These are phyloP conservation scores for Drosophila ironensis DNA, from an alignment of 1,140 invertebrate species.

Conservation along the genomic window DNA sequence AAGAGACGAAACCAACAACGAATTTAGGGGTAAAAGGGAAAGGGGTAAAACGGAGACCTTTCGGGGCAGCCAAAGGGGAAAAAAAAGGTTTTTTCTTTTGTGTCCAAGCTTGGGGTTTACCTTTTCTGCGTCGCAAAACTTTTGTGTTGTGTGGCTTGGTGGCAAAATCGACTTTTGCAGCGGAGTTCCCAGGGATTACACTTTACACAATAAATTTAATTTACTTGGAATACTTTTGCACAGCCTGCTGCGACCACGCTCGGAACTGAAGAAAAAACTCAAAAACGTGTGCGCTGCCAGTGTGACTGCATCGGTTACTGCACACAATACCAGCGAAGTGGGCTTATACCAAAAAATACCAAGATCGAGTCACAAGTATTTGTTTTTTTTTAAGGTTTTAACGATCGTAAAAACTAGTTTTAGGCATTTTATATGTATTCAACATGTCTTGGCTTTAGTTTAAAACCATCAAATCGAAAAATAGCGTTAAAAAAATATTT, in stretches of 20 bases:
- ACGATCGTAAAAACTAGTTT: too few species aligned
- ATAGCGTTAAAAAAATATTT: too few species aligned
- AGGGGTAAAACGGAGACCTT: conserved; percentile 34
- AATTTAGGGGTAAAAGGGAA: conserved; percentile 18
- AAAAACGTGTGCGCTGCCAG: neutral
- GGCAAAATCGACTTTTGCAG: conserved; percentile 31
- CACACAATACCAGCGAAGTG: too few species aligned
- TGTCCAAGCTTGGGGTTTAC: conserved; percentile 33
- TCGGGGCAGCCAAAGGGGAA: neutral
- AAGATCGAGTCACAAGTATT: too few species aligned
- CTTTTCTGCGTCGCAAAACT: conserved; percentile 18
- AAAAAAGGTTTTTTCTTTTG: conserved; percentile 21
- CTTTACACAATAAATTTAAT: conserved; percentile 54
- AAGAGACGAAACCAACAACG: conserved; percentile 14
- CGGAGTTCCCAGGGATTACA: conserved; percentile 28
- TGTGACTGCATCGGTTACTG: too few species aligned
- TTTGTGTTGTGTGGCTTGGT: conserved; percentile 24
- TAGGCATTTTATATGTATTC: too few species aligned
- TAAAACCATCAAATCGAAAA: too few species aligned
- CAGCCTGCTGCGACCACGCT: conserved; percentile 56
- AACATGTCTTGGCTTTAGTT: too few species aligned
- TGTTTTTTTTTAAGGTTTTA: too few species aligned
- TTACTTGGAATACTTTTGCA: conserved; percentile 47
- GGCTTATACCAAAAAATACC: too few species aligned
- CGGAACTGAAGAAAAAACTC: conserved; percentile 19